A percentile compares a stretch with the other conserved stretches of the same genome.
Evolutionary conservation across 2,113 vertebrate genomes (phyloP).

Genomic region (Oryzias melastigma): DNA sequence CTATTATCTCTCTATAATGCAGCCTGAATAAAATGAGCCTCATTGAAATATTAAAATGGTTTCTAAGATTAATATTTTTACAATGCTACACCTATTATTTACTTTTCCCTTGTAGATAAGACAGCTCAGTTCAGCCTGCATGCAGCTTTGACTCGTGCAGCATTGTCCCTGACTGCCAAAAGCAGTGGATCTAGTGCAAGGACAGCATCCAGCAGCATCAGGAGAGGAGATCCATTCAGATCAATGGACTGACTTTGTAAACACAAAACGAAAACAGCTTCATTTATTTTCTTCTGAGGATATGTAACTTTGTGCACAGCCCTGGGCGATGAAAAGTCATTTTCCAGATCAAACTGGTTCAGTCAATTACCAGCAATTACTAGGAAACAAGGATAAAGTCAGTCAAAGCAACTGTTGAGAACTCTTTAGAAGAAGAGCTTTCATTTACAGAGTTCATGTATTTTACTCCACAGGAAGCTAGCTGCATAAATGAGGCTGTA

Average conservation of each 20-base stretch:
- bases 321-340: background rate
- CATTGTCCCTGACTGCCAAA: background rate
- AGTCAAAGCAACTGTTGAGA: background rate
- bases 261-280: background rate
- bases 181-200: background rate
- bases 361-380: constrained; percentile 15
- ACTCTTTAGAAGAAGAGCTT: background rate
- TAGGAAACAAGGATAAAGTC: background rate
- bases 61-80: too few species aligned
- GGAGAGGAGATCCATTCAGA: constrained; percentile 4
- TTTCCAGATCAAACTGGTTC: background rate
- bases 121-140: background rate
- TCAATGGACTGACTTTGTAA: background rate
- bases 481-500: background rate
- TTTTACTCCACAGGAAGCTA: constrained; percentile 12
- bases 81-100: too few species aligned
- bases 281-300: background rate
- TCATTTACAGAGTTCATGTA: constrained; percentile 13
- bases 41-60: too few species aligned
- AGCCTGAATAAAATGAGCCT: too few species aligned
- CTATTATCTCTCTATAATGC: too few species aligned
- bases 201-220: background rate
- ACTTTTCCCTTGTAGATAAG: background rate
- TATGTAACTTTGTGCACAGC: accelerated
- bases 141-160: background rate